Base-by-base conservation (phyloP, 2,888 invertebrate species). In the Myopa tessellatipennis region DNA sequence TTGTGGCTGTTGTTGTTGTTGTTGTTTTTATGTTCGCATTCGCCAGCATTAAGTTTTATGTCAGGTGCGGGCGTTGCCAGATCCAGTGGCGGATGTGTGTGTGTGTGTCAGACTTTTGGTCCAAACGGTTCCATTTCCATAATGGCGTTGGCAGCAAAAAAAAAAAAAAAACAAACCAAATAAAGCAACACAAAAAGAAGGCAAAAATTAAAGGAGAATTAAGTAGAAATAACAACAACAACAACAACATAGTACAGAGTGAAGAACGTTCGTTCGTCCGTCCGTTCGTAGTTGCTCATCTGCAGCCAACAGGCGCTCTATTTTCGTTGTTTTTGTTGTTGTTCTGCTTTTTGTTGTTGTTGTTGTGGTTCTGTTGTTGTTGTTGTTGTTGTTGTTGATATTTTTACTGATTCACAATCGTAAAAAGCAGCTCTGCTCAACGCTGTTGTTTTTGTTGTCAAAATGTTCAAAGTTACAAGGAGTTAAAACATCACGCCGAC, bases 11-110 rank as follows among this genome's bases (percentile, higher is more conserved):
- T 58, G 45, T 61, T 76, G 16, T 36, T 52, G 10, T 40, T 16
- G 36, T 16, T 55, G n/a, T 18, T 12, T 38, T 52, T 40, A 14
- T 71, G 70, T 26, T 16, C 34, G 65, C 72, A 80, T 78, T 80
- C 79, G 74, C 77, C 73, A 77, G 72, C 74, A 78, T 75, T 76
- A 79, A 78, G 76, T 76, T 76, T 78, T 45, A 70, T 67, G 60
- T 74, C 65, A 80, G 82, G 83, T 75, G 70, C 67, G 71, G 69
- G 68, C 72, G 61, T 58, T 68, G 73, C 70, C 72, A 74, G 61
- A 65, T 55, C 58, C 60, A 68, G 67, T 78, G 72, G 60, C 60
- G 3, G 3, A 6, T 45, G 45, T 45, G 45, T 45, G 45, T 45
- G 45, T 45, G 45, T 45, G 45, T 45, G 1, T 45, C 7, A 45